phyloP scores from a whole-genome alignment of 2,797 vertebrate genomes.

The Muscicapa striata region DNA sequence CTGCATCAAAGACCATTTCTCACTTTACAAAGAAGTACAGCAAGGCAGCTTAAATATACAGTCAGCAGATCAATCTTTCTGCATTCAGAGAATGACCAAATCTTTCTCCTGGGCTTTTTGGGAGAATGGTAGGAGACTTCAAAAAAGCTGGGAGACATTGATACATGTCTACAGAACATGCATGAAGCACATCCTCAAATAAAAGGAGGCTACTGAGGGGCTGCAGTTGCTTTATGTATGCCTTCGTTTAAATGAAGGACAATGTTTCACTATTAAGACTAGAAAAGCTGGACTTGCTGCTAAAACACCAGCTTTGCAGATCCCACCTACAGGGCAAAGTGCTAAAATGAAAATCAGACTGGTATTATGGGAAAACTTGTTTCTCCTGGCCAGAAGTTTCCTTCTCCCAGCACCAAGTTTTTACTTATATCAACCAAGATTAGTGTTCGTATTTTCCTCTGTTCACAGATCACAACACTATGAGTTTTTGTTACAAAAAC shows the following conservation, averaged over 20 bases:
- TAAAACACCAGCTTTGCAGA: not conserved
- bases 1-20: not conserved
- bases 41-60: not conserved
- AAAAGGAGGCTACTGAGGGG: not conserved
- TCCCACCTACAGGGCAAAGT: not conserved
- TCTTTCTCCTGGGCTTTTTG: not conserved
- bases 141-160: not conserved
- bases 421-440: not conserved
- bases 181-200: not conserved
- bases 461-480: not conserved
- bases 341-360: not conserved
- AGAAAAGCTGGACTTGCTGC: not conserved
- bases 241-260: not conserved
- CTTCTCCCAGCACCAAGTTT: not conserved
- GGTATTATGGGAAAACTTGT: not conserved
- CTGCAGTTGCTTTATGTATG: not conserved
- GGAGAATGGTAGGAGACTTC: not conserved
- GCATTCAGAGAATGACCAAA: accelerated
- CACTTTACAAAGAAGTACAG: not conserved
- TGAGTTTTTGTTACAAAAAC: not conserved
- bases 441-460: not conserved
- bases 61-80: not conserved
- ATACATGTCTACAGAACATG: not conserved
- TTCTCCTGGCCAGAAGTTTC: not conserved
- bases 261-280: not conserved